Evolutionary conservation across 1,140 invertebrate genomes (phyloP).

Genomic region (Orchesella cincta): DNA sequence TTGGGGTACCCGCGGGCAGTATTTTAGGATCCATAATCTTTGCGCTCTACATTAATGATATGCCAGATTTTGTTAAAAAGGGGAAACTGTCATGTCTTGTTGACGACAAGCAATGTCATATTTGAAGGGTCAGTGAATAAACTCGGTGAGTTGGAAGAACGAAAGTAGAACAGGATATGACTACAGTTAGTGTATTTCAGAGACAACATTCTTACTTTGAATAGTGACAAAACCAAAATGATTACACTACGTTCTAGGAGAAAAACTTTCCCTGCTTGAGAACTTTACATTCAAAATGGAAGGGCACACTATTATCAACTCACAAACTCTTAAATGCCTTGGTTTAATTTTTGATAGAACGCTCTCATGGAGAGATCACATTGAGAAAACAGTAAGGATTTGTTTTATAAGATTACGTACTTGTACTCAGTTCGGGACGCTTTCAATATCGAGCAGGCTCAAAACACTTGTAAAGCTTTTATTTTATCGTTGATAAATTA

Average conservation of each 20-base stretch:
- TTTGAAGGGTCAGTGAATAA: background rate
- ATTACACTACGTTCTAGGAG: background rate
- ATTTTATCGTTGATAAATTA: background rate
- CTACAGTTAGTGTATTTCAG: background rate
- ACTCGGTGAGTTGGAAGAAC: background rate
- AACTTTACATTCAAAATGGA: background rate
- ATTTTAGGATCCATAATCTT: slow-evolving; percentile 14
- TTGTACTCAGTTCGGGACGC: background rate
- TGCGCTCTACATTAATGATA: slow-evolving; percentile 27
- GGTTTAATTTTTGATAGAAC: slow-evolving; percentile 17
- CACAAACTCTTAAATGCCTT: background rate
- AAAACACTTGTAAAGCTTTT: background rate
- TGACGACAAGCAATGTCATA: slow-evolving; percentile 16
- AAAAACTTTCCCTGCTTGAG: background rate
- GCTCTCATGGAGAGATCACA: slow-evolving; percentile 7
- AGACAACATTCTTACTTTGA: background rate
- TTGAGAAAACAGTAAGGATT: background rate
- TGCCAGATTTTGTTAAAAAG: slow-evolving; percentile 10
- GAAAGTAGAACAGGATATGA: background rate
- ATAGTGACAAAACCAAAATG: slow-evolving; percentile 28
- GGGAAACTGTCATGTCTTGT: too few species aligned
- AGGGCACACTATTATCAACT: background rate
- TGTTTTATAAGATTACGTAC: background rate
- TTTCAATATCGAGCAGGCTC: background rate
- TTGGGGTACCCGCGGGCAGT: slow-evolving; percentile 20